Base-by-base conservation (phyloP, 2,888 invertebrate genomes). In the Ichneumon xanthorius region DNA sequence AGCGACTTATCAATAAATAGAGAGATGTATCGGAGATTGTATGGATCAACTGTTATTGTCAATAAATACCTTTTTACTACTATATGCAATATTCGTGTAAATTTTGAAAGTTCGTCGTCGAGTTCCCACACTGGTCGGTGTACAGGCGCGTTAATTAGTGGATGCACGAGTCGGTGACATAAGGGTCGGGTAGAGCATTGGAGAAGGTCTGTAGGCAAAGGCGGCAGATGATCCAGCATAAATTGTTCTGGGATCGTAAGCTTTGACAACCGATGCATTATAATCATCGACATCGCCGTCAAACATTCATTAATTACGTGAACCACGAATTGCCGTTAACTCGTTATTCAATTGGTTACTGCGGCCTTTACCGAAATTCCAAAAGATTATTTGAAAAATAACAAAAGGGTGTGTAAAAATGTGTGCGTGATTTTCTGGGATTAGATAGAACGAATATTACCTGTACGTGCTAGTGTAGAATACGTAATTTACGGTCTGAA, bases 201-300 rank as follows among this genome's bases (percentile, higher is more conserved):
- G 7, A 6, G 40, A 40, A 40, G 7, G 40, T 40, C 40, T 80
- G 79, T 86, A 88, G 30, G 85, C 53, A 45, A 80, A 4, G n/a
- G 58, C 63, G 48, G 70, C 68, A n/a, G 67, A 53, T 53, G 85
- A 86, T 1, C 83, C 87, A 40, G 89, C 87, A 45, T 93, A 87
- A 61, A 92, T 89, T n/a, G 92, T 86, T 86, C 92, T 92, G 16
- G 87, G 68, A 87, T 91, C 88, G 77, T 90, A 88, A 65, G 86
- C 79, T 65, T 78, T 65, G 48, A 91, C 78, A 33, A 77, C 78
- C 93, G 87, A 86, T 11, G 82, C 55, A 9, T 45, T 80, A 45
- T 4, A 63, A 80, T 75, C 2, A 61, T 26, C 14, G 33, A 26
- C 14, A 14, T 22, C 11, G 40, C 58, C 22, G 22, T 72, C 37